Evolutionary conservation across 2,888 invertebrate species (phyloP).

Genomic region (Nemapogon koenigi): DNA sequence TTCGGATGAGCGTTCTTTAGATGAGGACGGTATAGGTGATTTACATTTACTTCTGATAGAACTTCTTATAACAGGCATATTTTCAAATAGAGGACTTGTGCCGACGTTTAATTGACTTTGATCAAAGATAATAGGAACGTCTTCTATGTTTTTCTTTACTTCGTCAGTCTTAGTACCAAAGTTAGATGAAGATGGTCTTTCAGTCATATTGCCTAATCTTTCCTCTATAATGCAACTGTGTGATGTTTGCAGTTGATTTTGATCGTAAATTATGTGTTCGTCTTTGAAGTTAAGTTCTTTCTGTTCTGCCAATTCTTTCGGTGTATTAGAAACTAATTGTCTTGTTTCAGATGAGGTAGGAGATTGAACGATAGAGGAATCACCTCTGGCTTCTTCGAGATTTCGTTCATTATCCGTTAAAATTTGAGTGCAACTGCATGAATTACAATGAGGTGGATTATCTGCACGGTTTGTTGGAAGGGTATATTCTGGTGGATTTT

Average conservation of each 20-base stretch:
- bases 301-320: conserved; percentile 1
- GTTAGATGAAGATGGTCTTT: too few relatives aligned
- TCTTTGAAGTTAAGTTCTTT: conserved; percentile 17
- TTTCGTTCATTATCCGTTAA: not conserved
- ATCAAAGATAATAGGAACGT: conserved; percentile 3
- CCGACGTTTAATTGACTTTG: not conserved
- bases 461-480: not conserved
- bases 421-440: conserved; percentile 4
- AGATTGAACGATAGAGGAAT: too few relatives aligned
- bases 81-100: conserved; percentile 1
- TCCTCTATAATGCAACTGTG: not conserved
- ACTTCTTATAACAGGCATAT: not conserved
- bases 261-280: conserved; percentile 16
- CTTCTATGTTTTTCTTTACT: not conserved
- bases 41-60: not conserved
- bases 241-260: conserved; percentile 13
- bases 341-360: not conserved
- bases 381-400: too few relatives aligned
- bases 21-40: too few relatives aligned
- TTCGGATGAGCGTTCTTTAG: not conserved
- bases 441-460: conserved; percentile 3
- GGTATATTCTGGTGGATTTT: not conserved
- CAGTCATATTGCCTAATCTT: too few relatives aligned
- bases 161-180: too few relatives aligned
- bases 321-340: not conserved